phyloP scores from a whole-genome alignment of 2,113 vertebrate species.

The Spea bombifrons region DNA sequence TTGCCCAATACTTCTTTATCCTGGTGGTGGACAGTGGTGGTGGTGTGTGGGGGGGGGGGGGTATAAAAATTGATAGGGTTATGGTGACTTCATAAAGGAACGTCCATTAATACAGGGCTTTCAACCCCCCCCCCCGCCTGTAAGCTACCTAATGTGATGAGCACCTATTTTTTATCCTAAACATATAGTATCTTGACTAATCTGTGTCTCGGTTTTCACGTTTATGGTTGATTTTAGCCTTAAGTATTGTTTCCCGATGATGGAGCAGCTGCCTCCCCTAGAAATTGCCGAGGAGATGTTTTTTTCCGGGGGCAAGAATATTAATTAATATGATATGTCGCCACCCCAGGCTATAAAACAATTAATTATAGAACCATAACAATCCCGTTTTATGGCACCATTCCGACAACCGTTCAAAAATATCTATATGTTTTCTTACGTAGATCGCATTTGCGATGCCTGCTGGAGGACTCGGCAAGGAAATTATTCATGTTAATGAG shows the following conservation, averaged over 20 bases:
- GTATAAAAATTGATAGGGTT: conserved; percentile 60
- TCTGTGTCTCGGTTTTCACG: not conserved
- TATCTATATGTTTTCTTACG: conserved; percentile 8
- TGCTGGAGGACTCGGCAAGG: conserved; percentile 19
- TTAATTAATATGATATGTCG: conserved; percentile 32
- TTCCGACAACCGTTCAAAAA: not conserved
- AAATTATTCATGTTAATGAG: conserved; percentile 18
- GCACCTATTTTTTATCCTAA: conserved; percentile 52
- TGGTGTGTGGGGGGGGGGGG: conserved; percentile 7
- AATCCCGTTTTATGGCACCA: not conserved
- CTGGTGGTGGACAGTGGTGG: no score
- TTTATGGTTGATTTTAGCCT: not conserved
- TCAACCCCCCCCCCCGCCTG: conserved; percentile 20
- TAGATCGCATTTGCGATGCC: not conserved
- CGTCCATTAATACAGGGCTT: conserved; percentile 52
- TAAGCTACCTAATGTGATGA: conserved; percentile 10
- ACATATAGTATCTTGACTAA: conserved; percentile 28
- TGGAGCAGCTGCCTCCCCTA: conserved; percentile 1
- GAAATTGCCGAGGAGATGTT: not conserved
- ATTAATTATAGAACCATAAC: conserved; percentile 33
- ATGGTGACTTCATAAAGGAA: conserved; percentile 56
- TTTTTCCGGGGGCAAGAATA: conserved; percentile 4
- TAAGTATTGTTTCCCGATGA: not conserved
- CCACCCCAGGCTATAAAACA: conserved; percentile 23
- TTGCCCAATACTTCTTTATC: not conserved